These are phyloP conservation scores for Drosophila infuscata DNA, from an alignment of 2,888 invertebrate species.

Conservation along the genomic window DNA sequence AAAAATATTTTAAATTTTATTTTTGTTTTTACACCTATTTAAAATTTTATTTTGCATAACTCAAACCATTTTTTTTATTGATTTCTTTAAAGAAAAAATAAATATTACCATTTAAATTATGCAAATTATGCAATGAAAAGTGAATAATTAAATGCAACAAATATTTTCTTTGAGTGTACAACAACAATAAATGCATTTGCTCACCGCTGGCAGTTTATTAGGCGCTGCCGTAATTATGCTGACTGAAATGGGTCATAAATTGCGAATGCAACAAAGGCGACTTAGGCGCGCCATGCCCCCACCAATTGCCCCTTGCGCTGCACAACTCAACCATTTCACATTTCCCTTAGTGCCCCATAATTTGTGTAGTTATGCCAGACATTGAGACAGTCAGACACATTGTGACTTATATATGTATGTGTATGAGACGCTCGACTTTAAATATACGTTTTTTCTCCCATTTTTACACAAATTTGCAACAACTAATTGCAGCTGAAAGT, in stretches of 20 bases:
- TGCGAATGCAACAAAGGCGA: constrained; percentile 56
- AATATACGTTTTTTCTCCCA: constrained; percentile 3
- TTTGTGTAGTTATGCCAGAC: constrained; percentile 30
- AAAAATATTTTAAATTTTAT: neutral
- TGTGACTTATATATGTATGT: constrained; percentile 30
- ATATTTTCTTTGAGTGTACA: neutral
- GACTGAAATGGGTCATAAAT: constrained; percentile 83
- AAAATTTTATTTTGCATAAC: neutral
- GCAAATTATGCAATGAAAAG: neutral
- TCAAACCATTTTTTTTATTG: neutral
- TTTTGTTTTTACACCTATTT: neutral
- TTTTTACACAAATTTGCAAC: constrained; percentile 51
- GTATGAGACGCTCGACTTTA: constrained; percentile 16
- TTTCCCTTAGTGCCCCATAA: constrained; percentile 38
- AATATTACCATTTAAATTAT: neutral
- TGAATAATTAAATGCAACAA: neutral
- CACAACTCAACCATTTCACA: constrained; percentile 11
- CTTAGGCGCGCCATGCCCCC: constrained; percentile 44
- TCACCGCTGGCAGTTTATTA: constrained; percentile 63
- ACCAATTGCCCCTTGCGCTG: neutral
- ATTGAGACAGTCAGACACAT: constrained; percentile 19
- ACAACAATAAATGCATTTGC: constrained; percentile 28
- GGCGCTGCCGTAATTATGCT: constrained; percentile 80
- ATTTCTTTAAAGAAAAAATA: neutral
- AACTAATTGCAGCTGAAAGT: constrained; percentile 77